Conservation (phyloP, 2,113 vertebrate genomes). For the Chunga burmeisteri region DNA sequence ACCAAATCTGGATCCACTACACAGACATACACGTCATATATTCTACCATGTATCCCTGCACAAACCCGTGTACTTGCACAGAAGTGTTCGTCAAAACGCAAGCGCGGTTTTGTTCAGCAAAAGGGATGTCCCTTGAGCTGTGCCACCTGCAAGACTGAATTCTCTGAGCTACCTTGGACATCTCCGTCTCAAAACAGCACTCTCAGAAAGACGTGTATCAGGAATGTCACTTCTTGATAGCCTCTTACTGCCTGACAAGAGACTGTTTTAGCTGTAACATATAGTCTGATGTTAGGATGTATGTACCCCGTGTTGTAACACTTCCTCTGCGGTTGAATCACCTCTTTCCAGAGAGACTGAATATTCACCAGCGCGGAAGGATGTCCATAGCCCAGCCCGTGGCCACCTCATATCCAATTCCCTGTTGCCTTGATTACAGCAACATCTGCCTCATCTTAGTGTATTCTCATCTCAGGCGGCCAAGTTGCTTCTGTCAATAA, state of each 20-base stretch:
- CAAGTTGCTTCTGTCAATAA: conserved; percentile 15
- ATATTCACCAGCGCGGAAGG: not conserved
- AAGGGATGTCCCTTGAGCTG: not conserved
- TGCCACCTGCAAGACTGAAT: not conserved
- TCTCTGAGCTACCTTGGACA: not conserved
- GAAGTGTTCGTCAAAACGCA: not conserved
- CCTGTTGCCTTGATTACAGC: not conserved
- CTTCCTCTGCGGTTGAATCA: not conserved
- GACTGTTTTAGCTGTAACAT: not conserved
- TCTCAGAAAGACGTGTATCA: not conserved
- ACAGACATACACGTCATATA: not conserved
- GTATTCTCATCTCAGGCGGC: not conserved
- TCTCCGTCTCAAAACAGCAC: not conserved
- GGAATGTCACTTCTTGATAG: not conserved
- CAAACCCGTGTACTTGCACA: not conserved
- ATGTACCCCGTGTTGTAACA: not conserved
- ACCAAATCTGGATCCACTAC: not conserved
- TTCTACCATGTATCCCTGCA: accelerated
- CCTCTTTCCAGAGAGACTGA: not conserved
- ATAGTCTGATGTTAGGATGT: not conserved
- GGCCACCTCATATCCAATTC: not conserved
- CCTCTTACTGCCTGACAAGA: not conserved
- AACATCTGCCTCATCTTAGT: not conserved
- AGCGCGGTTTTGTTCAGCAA: not conserved
- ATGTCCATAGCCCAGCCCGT: not conserved